Evolutionary conservation across 2,113 vertebrate species (phyloP), one percentile per base, ranked within the genome.

Genomic region (Uropsilus gracilis): DNA sequence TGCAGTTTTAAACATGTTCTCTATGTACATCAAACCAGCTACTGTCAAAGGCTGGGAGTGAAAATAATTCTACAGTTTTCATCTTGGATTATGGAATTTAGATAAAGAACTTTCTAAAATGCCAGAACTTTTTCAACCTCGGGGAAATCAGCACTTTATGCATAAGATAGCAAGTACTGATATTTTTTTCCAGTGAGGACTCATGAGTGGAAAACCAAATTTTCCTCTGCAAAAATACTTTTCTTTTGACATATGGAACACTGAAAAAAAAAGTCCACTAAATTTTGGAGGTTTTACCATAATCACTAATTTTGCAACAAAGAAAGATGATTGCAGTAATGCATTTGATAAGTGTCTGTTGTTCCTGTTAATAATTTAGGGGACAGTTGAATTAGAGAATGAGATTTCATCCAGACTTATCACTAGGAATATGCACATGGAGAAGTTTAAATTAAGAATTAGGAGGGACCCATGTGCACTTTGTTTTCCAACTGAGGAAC

Each of bases 71-170:
- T 42, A 83, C 8, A 76, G 20, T 77, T 94, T 96, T 83, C 28
- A 32, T 64, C 46, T 39, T 39, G 64, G 37, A 63, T 87, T 85
- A 63, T 68, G 32, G 59, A 66, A 7, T 94, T 90, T 81, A 61
- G 32, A 75, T 17, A 89, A 76, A 72, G 17, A 50, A 28, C 24
- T 53, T 95, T 89, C 28, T 91, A 46, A 86, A 90, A 83, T 93
- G 11, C 9, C 71, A 91, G 22, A 22, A 75, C 44, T 83, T 24
- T 1, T 75, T 44, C n/a, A 72, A 26, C 12, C 46, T 86, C 17
- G 87, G 89, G 26, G 46, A 93, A 83, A 59, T 71, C 14, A 89
- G 26, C 13, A 18, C 24, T 66, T 28, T 2, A 75, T 1, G 30
- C 11, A 30, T 42, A 64, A 77, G n/a, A 20, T 61, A 63, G 57